phyloP scores from a whole-genome alignment of 1,140 invertebrate species.

The Colletes gigas region DNA sequence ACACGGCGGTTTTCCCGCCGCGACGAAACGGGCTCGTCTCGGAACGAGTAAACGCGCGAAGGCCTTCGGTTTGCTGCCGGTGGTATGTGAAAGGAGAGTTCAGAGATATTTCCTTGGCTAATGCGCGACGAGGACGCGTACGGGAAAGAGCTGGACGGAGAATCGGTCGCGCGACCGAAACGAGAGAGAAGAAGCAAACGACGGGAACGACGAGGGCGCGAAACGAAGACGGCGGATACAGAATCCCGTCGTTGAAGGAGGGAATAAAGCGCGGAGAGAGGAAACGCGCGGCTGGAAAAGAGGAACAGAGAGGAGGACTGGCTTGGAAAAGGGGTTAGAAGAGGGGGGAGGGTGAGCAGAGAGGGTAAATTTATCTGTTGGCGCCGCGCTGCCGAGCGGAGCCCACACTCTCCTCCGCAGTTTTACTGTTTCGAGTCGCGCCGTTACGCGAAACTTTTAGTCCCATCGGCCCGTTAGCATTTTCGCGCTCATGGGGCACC shows the following conservation, averaged over 20 bases:
- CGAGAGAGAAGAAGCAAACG: conserved; percentile 1
- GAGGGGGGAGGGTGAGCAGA: conserved; percentile 7
- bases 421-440: conserved; percentile 43
- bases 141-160: neutral
- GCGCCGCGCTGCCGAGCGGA: conserved; percentile 60
- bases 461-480: conserved; percentile 40
- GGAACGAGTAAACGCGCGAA: conserved; percentile 22
- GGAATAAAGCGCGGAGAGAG: conserved; percentile 27
- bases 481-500: conserved; percentile 8
- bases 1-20: conserved; percentile 27
- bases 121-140: conserved; percentile 27
- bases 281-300: conserved; percentile 5
- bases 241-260: conserved; percentile 2
- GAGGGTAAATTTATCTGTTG: conserved; percentile 67
- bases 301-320: conserved; percentile 3
- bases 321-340: neutral
- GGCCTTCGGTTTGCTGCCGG: conserved; percentile 33
- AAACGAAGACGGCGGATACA: conserved; percentile 1
- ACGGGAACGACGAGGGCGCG: neutral
- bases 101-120: conserved; percentile 49
- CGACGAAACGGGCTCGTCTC: conserved; percentile 8
- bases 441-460: conserved; percentile 57
- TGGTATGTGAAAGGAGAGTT: conserved; percentile 56
- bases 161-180: conserved; percentile 36
- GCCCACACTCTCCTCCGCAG: conserved; percentile 21